phyloP scores from a whole-genome alignment of 92 coral and sea anemone genomes.

The Bergia puertoricense region DNA sequence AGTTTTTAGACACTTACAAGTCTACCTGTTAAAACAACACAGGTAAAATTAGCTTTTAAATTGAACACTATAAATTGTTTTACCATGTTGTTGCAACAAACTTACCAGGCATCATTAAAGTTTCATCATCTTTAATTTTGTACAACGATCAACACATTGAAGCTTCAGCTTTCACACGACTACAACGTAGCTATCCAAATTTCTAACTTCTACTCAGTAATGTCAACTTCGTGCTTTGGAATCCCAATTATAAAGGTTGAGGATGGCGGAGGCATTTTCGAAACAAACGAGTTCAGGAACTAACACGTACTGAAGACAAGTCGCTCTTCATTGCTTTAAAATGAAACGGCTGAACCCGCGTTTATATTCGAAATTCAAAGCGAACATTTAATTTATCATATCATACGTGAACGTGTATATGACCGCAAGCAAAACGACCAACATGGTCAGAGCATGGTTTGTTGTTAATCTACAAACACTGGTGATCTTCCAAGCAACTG shows the following conservation, averaged over 20 bases:
- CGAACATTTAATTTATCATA: neutral
- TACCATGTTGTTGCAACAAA: neutral
- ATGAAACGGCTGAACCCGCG: neutral
- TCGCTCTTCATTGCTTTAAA: neutral
- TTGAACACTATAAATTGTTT: neutral
- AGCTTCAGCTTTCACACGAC: neutral
- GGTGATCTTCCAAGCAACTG: neutral
- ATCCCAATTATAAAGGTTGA: neutral
- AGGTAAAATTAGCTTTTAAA: neutral
- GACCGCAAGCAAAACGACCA: neutral
- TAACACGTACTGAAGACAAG: neutral
- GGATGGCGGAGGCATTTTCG: neutral
- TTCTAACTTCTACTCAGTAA: neutral
- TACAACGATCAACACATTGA: neutral
- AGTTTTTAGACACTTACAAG: neutral
- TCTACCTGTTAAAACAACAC: slow-evolving; percentile 4
- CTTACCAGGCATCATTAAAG: neutral
- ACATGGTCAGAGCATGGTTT: neutral
- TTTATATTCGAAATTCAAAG: too few species aligned
- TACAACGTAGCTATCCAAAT: neutral
- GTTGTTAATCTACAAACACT: neutral
- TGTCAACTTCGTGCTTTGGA: neutral
- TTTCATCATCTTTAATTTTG: neutral
- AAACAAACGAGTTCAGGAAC: neutral
- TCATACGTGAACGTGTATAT: neutral